Evolutionary conservation across 1,140 invertebrate genomes (phyloP), one percentile per base, ranked within the genome.

Genomic region (Drosophila seguyi): DNA sequence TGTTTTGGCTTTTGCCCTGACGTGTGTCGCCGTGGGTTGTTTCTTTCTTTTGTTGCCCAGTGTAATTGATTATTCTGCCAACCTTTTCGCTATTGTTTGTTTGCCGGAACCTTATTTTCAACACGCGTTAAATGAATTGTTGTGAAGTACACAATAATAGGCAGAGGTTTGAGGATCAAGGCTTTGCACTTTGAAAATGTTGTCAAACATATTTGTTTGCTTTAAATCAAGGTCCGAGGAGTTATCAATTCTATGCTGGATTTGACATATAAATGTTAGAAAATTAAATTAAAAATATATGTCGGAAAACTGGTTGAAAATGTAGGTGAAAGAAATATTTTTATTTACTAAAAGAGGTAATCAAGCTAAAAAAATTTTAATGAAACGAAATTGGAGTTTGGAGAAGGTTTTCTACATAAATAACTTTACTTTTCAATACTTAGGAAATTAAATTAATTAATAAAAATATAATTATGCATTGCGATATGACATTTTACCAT

Each of bases 1-100:
- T 72, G 53, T 72, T 69, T 72, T 59, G 66, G 53, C 68, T 72
- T 66, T 72, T 72, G 52, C 36, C 36, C 44, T 18, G 66, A 72
- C 69, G 69, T 72, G 69, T 72, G 66, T 72, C 36, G 55, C 39
- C 20, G 18, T 11, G 25, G 22, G 18, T 41, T 72, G 66, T 72
- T 72, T 16, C 56, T 72, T 72, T 11, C 56, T 29, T 63, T 62
- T 62, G 58, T 41, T 67, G 38, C 18, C 20, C 18, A 20, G 52
- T 67, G 66, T 69, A 69, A 72, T 72, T 72, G 69, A 72, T 72
- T 72, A 72, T 72, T 72, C 38, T 72, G 52, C 69, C 69, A 72
- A 59, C 44, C 50, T 72, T 45, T 72, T 48, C 8, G 38, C 68
- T 72, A 72, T 72, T 72, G 69, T 72, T 72, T 72, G 44, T 72